Evolutionary conservation across 2,797 vertebrate genomes (phyloP).

Genomic region (Lerista edwardsae): DNA sequence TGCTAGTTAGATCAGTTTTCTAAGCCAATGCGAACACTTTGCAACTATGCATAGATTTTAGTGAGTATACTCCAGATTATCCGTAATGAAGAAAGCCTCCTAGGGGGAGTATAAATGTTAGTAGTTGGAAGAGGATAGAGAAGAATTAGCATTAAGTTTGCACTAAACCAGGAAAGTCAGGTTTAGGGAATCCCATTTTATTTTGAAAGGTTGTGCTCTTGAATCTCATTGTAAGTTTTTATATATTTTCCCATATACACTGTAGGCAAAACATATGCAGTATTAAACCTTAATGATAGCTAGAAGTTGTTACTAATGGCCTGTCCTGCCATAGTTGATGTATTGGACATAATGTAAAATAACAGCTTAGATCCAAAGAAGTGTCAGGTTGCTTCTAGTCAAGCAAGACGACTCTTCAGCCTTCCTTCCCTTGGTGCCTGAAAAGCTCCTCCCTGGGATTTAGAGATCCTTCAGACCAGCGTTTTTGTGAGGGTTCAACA

Average conservation of each 20-base stretch:
- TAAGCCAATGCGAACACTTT: conserved; percentile 19
- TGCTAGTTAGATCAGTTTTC: conserved; percentile 7
- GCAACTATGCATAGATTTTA: neutral
- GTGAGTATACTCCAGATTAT: neutral
- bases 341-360: neutral
- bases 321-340: neutral
- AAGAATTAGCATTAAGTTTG: neutral
- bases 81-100: neutral
- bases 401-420: neutral
- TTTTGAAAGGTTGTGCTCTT: conserved; percentile 10
- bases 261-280: neutral
- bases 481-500: neutral
- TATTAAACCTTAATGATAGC: neutral
- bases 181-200: neutral
- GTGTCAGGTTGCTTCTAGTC: neutral
- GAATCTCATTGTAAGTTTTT: neutral
- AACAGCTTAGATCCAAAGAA: neutral
- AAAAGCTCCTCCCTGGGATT: neutral
- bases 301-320: neutral
- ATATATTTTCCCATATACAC: neutral
- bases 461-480: neutral
- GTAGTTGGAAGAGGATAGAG: neutral
- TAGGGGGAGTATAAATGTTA: neutral
- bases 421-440: neutral
- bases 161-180: neutral